Percentiles rank a stretch among this genome's conserved stretches.
Evolutionary conservation across 2,797 vertebrate species (phyloP).

Genomic region (Alcedo quadribrachys): DNA sequence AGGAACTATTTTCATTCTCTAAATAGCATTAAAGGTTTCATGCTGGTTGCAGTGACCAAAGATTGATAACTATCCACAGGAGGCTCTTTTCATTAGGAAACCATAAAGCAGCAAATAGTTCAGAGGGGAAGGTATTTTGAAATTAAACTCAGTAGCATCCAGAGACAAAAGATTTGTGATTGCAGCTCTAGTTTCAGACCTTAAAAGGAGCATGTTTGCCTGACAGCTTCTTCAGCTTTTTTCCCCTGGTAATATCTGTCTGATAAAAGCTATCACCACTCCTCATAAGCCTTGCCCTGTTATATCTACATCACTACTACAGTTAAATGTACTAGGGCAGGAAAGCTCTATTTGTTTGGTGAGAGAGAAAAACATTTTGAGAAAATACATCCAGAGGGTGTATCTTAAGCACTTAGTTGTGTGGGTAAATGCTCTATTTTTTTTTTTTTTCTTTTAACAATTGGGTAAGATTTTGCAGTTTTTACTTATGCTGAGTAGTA

Average conservation of each 20-base stretch:
- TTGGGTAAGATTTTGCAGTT: background rate
- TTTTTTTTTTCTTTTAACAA: background rate
- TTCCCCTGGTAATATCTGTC: background rate
- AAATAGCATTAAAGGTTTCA: conserved; percentile 6
- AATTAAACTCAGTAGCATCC: background rate
- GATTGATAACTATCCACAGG: conserved; percentile 19
- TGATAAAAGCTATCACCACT: background rate
- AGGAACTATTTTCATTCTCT: background rate
- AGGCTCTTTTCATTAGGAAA: conserved; percentile 26
- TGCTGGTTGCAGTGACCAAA: background rate
- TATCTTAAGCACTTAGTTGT: accelerated
- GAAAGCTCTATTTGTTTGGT: background rate
- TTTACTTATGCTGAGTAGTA: background rate
- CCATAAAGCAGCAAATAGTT: background rate
- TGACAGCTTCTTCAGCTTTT: background rate
- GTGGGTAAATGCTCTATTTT: background rate
- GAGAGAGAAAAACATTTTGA: background rate
- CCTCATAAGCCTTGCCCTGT: background rate
- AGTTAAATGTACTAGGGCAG: background rate
- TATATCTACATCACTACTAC: background rate
- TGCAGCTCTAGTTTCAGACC: background rate
- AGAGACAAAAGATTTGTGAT: background rate
- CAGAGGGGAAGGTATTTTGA: background rate
- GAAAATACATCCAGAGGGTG: background rate
- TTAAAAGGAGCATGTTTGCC: background rate